Evolutionary conservation across 1,140 invertebrate genomes (phyloP).

Genomic region (Amyelois transitella): DNA sequence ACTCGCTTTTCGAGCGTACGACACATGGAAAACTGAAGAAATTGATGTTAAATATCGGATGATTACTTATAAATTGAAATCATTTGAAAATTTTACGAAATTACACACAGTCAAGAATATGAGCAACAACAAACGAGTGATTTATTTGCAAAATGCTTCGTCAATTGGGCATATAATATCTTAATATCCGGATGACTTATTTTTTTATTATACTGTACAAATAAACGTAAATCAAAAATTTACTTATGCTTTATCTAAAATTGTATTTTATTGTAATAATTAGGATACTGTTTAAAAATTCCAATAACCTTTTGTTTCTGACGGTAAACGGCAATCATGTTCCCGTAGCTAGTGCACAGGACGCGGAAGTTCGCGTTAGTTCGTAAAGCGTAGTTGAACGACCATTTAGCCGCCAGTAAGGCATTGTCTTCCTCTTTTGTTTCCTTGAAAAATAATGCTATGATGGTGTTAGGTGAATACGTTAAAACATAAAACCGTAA

Average conservation of each 20-base stretch:
- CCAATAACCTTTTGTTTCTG: constrained; percentile 26
- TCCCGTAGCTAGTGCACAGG: constrained; percentile 71
- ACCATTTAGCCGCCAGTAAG: constrained; percentile 74
- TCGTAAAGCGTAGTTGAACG: constrained; percentile 66
- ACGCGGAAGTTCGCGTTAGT: constrained; percentile 69
- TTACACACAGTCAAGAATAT: no score
- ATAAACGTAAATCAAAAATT: no score
- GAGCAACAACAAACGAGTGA: no score
- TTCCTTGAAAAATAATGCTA: constrained; percentile 32
- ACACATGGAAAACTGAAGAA: constrained; percentile 33
- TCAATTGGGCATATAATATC: no score
- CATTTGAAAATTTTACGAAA: no score
- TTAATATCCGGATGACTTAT: no score
- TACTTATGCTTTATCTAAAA: not conserved
- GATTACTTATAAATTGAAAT: no score
- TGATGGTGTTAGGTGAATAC: no score
- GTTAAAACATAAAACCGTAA: no score
- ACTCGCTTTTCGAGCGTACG: constrained; percentile 25
- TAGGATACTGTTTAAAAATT: not conserved
- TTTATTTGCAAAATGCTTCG: no score
- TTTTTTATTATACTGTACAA: no score
- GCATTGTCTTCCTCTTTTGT: constrained; percentile 61
- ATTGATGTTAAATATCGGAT: not conserved
- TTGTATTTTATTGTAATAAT: not conserved
- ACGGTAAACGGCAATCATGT: constrained; percentile 61